phyloP scores from a whole-genome alignment of 2,797 vertebrate species.

The Leuciscus waleckii region DNA sequence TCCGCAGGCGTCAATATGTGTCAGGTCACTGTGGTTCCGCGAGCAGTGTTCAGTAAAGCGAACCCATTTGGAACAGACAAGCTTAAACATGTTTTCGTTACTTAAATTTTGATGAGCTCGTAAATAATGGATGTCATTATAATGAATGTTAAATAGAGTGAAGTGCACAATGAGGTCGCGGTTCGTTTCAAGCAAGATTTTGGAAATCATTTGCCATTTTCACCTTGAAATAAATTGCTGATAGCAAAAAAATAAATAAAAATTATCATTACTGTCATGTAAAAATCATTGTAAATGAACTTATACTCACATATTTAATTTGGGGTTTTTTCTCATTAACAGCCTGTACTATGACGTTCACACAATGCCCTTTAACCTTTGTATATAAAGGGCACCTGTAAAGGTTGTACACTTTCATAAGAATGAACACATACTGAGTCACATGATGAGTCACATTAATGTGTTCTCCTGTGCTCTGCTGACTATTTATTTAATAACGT shows the following conservation, averaged over 20 bases:
- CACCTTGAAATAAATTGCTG: slow-evolving; percentile 12
- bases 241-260: too few relatives aligned
- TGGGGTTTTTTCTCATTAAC: background rate
- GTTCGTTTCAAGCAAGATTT: slow-evolving; percentile 12
- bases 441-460: background rate
- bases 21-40: slow-evolving; percentile 36
- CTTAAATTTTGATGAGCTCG: slow-evolving; percentile 53
- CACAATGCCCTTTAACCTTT: slow-evolving; percentile 22
- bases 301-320: background rate
- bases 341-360: slow-evolving; percentile 8
- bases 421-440: background rate
- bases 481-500: slow-evolving; percentile 22
- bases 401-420: slow-evolving; percentile 11
- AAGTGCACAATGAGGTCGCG: slow-evolving; percentile 11
- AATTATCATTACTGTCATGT: too few relatives aligned
- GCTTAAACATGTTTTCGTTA: slow-evolving; percentile 44
- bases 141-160: slow-evolving; percentile 35
- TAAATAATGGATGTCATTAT: slow-evolving; percentile 56
- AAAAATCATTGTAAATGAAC: too few relatives aligned
- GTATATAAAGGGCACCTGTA: slow-evolving; percentile 3
- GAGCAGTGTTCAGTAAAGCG: slow-evolving; percentile 24
- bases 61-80: slow-evolving; percentile 38
- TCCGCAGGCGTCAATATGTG: slow-evolving; percentile 39
- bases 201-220: background rate
- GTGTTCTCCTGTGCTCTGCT: slow-evolving; percentile 3